Percentiles rank a stretch among this genome's conserved stretches.
These are phyloP conservation scores for Hirundo rustica DNA, from an alignment of 2,797 vertebrate genomes.

Conservation along the genomic window DNA sequence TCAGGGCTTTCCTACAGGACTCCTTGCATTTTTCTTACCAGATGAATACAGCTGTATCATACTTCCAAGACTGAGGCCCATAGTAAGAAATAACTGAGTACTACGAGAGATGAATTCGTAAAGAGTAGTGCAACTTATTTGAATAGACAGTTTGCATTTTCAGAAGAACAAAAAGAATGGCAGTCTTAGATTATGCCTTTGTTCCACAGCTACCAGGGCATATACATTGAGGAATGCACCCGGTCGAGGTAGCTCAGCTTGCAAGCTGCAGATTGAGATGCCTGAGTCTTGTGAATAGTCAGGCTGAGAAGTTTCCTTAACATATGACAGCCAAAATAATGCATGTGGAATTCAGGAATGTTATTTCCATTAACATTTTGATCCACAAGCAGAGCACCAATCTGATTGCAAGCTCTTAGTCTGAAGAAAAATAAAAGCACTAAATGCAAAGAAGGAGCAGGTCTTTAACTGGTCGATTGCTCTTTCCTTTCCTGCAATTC, in stretches of 20 bases:
- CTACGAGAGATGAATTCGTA: neutral
- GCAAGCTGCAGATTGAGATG: neutral
- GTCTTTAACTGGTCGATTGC: neutral
- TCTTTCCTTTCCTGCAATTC: neutral
- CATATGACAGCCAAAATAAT: neutral
- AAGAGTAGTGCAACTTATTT: neutral
- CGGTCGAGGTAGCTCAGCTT: neutral
- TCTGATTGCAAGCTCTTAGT: neutral
- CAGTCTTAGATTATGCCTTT: neutral
- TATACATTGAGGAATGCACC: neutral
- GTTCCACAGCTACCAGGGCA: neutral
- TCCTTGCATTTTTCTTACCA: neutral
- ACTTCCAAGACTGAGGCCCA: neutral
- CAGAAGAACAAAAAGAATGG: neutral
- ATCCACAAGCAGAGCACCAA: neutral
- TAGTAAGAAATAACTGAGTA: neutral
- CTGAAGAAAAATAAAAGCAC: neutral
- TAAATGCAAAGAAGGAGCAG: neutral
- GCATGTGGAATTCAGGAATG: neutral
- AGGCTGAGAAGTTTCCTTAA: neutral
- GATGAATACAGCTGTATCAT: neutral
- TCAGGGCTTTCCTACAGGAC: neutral
- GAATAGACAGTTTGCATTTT: neutral
- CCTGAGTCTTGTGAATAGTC: neutral
- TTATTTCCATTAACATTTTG: neutral